Evolutionary conservation across 2,888 invertebrate genomes (phyloP).

Genomic region (Rhaphigaster nebulosa): DNA sequence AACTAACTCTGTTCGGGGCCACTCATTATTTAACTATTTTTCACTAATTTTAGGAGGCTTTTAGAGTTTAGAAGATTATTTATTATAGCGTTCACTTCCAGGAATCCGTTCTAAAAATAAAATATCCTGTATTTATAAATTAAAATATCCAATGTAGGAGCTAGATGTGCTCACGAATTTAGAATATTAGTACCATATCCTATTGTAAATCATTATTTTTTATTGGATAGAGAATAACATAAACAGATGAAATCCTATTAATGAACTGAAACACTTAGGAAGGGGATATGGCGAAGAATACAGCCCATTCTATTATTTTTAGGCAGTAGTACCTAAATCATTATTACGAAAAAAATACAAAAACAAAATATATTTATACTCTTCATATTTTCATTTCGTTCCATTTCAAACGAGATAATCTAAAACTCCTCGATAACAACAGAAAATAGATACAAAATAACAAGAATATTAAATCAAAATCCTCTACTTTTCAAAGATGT

Average conservation of each 20-base stretch:
- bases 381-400: too few species aligned
- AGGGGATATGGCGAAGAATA: background rate
- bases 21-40: background rate
- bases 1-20: too few species aligned
- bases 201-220: background rate
- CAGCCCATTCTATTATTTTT: background rate
- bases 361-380: too few species aligned
- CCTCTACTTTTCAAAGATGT: too few species aligned
- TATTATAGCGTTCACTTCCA: background rate
- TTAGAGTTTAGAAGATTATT: background rate
- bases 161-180: background rate
- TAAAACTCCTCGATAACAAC: too few species aligned
- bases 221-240: background rate
- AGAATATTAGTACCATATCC: background rate
- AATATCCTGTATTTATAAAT: too few species aligned
- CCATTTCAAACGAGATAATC: too few species aligned
- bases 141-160: background rate
- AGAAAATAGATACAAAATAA: too few species aligned
- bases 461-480: too few species aligned
- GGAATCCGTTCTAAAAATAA: background rate
- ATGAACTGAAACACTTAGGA: background rate
- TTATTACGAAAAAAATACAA: too few species aligned
- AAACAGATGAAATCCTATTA: background rate
- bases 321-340: background rate
- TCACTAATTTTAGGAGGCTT: background rate